phyloP scores from a whole-genome alignment of 2,113 vertebrate species.

The Mixornis gularis region DNA sequence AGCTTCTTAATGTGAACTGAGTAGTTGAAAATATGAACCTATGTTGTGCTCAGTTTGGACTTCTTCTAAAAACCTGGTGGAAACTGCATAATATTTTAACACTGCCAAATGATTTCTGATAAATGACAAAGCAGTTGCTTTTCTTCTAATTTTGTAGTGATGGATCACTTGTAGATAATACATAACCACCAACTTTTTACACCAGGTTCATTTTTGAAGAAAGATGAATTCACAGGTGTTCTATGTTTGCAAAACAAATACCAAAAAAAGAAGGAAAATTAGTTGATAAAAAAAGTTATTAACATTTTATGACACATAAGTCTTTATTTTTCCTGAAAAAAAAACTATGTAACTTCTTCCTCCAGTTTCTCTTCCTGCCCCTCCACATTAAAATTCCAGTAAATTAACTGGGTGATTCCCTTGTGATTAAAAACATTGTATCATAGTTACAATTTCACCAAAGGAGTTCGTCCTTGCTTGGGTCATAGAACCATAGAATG shows the following conservation, averaged over 20 bases:
- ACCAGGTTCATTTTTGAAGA: background rate
- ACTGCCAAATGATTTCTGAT: background rate
- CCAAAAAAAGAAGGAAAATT: background rate
- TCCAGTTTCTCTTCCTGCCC: background rate
- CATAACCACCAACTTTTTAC: background rate
- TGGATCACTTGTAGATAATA: background rate
- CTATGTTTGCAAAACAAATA: background rate
- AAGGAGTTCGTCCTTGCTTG: background rate
- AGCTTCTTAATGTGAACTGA: background rate
- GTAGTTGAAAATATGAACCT: background rate
- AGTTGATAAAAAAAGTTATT: background rate
- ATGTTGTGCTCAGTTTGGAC: background rate
- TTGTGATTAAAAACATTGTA: background rate
- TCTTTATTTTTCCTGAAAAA: background rate
- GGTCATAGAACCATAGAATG: background rate
- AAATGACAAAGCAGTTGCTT: background rate
- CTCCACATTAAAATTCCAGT: background rate
- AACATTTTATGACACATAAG: background rate
- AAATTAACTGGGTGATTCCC: background rate
- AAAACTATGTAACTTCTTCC: background rate
- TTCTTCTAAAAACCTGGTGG: background rate
- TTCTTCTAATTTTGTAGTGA: background rate
- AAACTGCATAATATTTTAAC: background rate
- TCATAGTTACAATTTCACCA: background rate
- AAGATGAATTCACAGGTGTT: background rate